Base-by-base conservation (phyloP, 1,140 invertebrate genomes). In the Caenorhabditis brenneri region DNA sequence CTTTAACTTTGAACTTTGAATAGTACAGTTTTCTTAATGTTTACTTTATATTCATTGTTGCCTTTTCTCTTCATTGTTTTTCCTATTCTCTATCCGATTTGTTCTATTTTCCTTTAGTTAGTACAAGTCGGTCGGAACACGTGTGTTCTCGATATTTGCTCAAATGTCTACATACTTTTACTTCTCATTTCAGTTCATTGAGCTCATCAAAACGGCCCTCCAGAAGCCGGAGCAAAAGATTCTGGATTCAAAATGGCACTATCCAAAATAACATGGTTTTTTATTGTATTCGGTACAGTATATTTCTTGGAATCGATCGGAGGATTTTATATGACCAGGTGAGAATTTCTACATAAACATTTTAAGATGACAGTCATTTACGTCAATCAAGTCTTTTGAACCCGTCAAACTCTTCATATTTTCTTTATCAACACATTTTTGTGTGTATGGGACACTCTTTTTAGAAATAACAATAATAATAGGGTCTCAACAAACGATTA, bases 291-390 rank as follows among this genome's bases (percentile, higher is more conserved):
- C 82, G 58, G 88, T n/a, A 79, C 79, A 42, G 88, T 90, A 33
- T 90, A 90, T 82, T 90, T 90, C 58, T 82, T 90, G 60, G 89
- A 90, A 79, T 88, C 89, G 10, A 90, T 90, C 78, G 89, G 89
- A 24, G 89, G 89, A n/a, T 89, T 91, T 80, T 90, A 89, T 78
- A 91, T 90, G 89, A 90, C 88, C 24, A 89, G 90, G 89, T 90
- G 16, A 55, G 33, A 60, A n/a, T 51, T 51, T 65, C 12, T 65
- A 19, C 15, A 19, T 27, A 27, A 12, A 27, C 19, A 10, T 10
- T 16, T 51, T 1, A 5, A 19, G 15, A 16, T n/a, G 15, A 51
- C 5, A 15, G 48, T 16, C 19, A 19, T 1, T 6, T 51, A n/a
- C 12, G 19, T 55, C 24, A 55, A 55, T 33, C 29, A 36, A 15